Percentiles rank a stretch among this genome's conserved stretches.
These are phyloP conservation scores for Psittacus erithacus DNA, from an alignment of 2,113 vertebrate species.

Conservation along the genomic window DNA sequence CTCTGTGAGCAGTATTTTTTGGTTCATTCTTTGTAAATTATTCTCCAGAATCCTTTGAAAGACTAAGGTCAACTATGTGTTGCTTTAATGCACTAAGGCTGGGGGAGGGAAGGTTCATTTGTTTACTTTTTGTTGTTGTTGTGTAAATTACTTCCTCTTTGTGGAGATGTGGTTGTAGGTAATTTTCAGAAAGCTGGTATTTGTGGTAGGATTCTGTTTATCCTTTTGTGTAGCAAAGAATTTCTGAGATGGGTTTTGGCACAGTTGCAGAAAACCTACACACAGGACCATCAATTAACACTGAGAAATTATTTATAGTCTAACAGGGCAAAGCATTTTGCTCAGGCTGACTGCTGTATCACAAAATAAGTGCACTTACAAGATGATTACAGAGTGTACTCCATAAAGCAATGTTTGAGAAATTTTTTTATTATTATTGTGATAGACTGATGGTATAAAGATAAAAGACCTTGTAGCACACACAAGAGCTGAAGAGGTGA, in stretches of 20 bases:
- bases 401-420: not conserved
- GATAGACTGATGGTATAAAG: not conserved
- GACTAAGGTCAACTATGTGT: not conserved
- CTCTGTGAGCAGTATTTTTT: not conserved
- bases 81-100: not conserved
- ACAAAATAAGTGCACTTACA: slow-evolving; percentile 23
- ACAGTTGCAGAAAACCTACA: not conserved
- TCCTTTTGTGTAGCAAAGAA: not conserved
- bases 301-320: slow-evolving; percentile 42
- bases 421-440: not conserved
- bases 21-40: not conserved
- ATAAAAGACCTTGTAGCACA: slow-evolving; percentile 7
- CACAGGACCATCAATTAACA: slow-evolving; percentile 11
- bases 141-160: not conserved
- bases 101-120: not conserved
- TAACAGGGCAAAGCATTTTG: slow-evolving; percentile 31
- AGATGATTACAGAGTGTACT: slow-evolving; percentile 12
- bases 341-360: not conserved
- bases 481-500: not conserved
- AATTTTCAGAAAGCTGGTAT: not conserved
- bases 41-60: not conserved
- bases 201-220: not conserved
- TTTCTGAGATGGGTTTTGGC: not conserved
- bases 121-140: not conserved
- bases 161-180: not conserved